Conservation (phyloP, 2,797 vertebrate species). For the Sardinella longiceps region DNA sequence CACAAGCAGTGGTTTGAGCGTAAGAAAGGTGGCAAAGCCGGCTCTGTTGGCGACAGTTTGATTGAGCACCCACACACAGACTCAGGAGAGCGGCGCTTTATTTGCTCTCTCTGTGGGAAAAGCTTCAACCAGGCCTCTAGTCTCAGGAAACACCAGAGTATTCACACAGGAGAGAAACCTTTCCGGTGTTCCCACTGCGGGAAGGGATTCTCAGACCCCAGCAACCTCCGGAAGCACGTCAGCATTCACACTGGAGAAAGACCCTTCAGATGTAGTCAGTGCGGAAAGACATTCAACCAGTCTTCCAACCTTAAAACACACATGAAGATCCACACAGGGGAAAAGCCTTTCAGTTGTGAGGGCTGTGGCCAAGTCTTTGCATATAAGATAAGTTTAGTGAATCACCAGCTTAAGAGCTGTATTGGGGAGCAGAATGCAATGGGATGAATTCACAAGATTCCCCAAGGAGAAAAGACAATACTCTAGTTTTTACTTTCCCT, state of each 20-base stretch:
- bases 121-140: slow-evolving; percentile 57
- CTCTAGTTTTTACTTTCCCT: neutral
- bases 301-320: slow-evolving; percentile 62
- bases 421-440: slow-evolving; percentile 4
- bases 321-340: slow-evolving; percentile 60
- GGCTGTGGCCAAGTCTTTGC: slow-evolving; percentile 53
- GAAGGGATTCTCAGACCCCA: slow-evolving; percentile 53
- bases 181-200: slow-evolving; percentile 57
- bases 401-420: slow-evolving; percentile 55
- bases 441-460: neutral
- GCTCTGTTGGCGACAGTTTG: slow-evolving; percentile 45
- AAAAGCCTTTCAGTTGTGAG: slow-evolving; percentile 55
- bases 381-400: slow-evolving; percentile 53
- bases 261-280: slow-evolving; percentile 53
- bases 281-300: slow-evolving; percentile 58
- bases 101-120: slow-evolving; percentile 55
- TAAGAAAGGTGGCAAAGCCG: slow-evolving; percentile 51
- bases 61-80: slow-evolving; percentile 49
- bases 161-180: slow-evolving; percentile 55
- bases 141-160: slow-evolving; percentile 57
- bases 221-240: slow-evolving; percentile 53
- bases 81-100: slow-evolving; percentile 44
- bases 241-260: slow-evolving; percentile 57
- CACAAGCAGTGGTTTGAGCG: slow-evolving; percentile 47
- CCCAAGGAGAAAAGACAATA: neutral